These are phyloP conservation scores for Onychostruthus taczanowskii DNA, from an alignment of 2,113 vertebrate species.

Conservation along the genomic window DNA sequence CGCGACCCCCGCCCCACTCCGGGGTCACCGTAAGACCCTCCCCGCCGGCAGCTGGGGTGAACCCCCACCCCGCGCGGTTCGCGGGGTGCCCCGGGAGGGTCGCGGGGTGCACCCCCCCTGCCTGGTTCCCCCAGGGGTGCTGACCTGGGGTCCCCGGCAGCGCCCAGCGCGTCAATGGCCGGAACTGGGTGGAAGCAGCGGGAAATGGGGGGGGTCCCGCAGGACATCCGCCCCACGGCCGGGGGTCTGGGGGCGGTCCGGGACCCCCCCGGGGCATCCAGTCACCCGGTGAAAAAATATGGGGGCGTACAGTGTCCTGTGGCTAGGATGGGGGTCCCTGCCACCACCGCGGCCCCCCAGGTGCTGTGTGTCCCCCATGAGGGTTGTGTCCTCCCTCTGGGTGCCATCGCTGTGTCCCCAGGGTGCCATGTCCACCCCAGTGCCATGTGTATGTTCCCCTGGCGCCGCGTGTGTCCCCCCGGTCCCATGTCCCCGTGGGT, in stretches of 20 bases:
- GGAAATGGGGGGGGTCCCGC: not conserved
- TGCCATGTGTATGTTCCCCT: too few relatives aligned
- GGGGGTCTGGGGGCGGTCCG: not conserved
- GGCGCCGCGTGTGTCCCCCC: fast-evolving
- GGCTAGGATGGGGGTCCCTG: not conserved
- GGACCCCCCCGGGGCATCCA: not conserved
- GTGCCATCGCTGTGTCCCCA: not conserved
- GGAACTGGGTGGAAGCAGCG: not conserved
- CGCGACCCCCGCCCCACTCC: not conserved
- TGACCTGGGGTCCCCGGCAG: not conserved
- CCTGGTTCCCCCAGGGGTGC: fast-evolving
- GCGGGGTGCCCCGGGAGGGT: not conserved
- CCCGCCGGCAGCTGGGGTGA: not conserved
- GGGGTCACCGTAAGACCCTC: not conserved
- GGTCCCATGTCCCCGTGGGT: not conserved
- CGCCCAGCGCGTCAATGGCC: not conserved
- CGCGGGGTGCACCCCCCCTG: not conserved
- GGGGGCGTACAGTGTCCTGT: too few relatives aligned
- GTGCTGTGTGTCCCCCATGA: not conserved
- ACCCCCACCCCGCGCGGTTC: too few relatives aligned
- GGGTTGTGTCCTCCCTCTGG: not conserved
- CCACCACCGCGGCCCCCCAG: not conserved
- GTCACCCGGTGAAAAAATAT: fast-evolving
- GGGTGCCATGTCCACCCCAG: not conserved
- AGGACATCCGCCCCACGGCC: not conserved